Percentiles rank a stretch among this genome's conserved stretches.
phyloP scores from a whole-genome alignment of 2,888 invertebrate species.

The Drosophila cognata region DNA sequence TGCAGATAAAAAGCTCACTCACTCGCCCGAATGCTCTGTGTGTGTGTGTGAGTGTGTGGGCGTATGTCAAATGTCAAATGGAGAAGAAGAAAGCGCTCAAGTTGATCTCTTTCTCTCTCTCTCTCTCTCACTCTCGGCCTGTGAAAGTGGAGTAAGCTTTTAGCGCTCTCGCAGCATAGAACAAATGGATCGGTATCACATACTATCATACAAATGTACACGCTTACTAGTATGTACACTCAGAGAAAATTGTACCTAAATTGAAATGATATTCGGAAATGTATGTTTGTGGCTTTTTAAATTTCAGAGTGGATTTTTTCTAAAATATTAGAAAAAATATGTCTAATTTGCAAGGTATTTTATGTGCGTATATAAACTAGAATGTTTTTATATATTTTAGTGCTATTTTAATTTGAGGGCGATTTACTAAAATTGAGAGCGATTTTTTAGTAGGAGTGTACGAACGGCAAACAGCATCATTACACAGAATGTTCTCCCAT shows the following conservation, averaged over 20 bases:
- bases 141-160: constrained; percentile 29
- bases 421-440: background rate
- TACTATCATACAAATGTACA: background rate
- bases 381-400: background rate
- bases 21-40: background rate
- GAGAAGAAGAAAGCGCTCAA: constrained; percentile 2
- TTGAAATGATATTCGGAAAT: background rate
- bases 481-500: constrained; percentile 43
- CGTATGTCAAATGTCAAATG: constrained; percentile 76
- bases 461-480: background rate
- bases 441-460: background rate
- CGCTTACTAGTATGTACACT: background rate
- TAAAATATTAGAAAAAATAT: background rate
- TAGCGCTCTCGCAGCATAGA: constrained; percentile 9
- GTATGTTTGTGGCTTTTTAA: background rate
- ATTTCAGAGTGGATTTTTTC: background rate
- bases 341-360: background rate
- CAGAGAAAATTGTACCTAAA: background rate
- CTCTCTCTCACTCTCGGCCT: background rate
- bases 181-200: background rate
- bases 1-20: constrained; percentile 24
- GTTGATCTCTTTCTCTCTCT: background rate
- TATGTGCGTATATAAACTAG: background rate
- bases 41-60: constrained; percentile 44
- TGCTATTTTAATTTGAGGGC: background rate